These are phyloP conservation scores for Monodelphis domestica DNA, from an alignment of 2,797 vertebrate genomes.

Conservation along the genomic window DNA sequence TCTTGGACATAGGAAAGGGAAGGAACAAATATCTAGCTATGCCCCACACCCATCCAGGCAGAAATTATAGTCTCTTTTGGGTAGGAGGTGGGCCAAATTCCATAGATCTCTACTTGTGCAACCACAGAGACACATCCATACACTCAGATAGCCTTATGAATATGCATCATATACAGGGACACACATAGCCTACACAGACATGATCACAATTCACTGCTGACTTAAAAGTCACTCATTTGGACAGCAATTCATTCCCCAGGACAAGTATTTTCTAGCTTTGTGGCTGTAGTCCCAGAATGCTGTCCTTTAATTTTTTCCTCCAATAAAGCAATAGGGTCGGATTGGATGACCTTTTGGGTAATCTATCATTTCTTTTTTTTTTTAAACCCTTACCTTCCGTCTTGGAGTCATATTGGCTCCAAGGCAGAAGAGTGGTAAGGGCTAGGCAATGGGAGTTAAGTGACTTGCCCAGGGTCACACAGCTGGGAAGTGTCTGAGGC, in stretches of 20 bases:
- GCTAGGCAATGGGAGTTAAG: no score
- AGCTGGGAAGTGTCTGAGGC: no score
- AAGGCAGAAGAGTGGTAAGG: no score
- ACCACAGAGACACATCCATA: not conserved
- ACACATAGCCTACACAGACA: not conserved
- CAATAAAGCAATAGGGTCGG: not conserved
- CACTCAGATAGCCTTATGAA: not conserved
- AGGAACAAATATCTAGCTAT: not conserved
- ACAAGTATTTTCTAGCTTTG: not conserved
- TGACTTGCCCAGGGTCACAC: no score
- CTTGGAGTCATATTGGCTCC: no score
- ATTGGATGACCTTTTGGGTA: not conserved
- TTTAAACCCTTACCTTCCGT: no score
- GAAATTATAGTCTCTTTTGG: not conserved
- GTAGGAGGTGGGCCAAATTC: not conserved
- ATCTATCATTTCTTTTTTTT: no score
- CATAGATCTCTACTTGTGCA: not conserved
- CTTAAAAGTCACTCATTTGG: not conserved
- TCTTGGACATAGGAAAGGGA: not conserved
- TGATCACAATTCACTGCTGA: not conserved
- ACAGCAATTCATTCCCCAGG: not conserved
- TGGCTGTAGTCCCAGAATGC: not conserved
- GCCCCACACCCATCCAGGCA: not conserved
- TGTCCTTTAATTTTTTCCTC: not conserved
- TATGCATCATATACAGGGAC: not conserved